Evolutionary conservation across 2,888 invertebrate genomes (phyloP), one percentile per base, ranked within the genome.

Genomic region (Protophormia terraenovae): DNA sequence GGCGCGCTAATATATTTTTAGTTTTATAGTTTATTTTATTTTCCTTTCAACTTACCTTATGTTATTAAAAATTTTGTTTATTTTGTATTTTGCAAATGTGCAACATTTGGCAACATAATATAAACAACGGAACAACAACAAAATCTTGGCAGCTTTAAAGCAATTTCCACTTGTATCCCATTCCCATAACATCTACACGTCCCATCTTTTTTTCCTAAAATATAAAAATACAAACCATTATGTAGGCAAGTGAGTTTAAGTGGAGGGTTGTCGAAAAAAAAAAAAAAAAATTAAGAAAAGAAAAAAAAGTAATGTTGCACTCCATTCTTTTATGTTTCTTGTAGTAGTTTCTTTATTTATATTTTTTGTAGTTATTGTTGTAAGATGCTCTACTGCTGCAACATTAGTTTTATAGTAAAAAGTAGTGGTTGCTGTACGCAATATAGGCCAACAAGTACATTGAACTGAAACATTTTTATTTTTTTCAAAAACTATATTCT

Each of bases 381-480:
- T 19, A 80, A 73, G 73, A 80, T 73, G 64, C 58, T n/a, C n/a
- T 58, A 14, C 55, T 71, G 76, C 10, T 83, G 73, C 72, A 64
- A 66, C 64, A 77, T 82, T 35, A 82, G 14, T 55, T 60, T 72
- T 80, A 22, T 62, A 62, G 50, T 53, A 10, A n/a, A n/a, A n/a
- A 5, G 64, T 72, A 69, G 81, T 81, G 76, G 81, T 77, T 81
- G 78, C 75, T 64, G 50, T 73, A 82, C 64, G 76, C 89, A 89
- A 90, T 90, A 89, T 90, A 90, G 90, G 90, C 91, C 90, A 90
- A 87, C 89, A 89, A 91, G 91, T 90, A 87, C 91, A 88, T 90
- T 90, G 91, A 90, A 91, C 90, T 89, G 88, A 86, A 53, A 62
- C 82, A 55, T 55, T 69, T 69, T 1, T 47, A 16, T 19, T 8